A percentile compares a stretch with the other conserved stretches of the same genome.
Evolutionary conservation across 2,113 vertebrate genomes (phyloP).

Genomic region (Pyxicephalus adspersus): DNA sequence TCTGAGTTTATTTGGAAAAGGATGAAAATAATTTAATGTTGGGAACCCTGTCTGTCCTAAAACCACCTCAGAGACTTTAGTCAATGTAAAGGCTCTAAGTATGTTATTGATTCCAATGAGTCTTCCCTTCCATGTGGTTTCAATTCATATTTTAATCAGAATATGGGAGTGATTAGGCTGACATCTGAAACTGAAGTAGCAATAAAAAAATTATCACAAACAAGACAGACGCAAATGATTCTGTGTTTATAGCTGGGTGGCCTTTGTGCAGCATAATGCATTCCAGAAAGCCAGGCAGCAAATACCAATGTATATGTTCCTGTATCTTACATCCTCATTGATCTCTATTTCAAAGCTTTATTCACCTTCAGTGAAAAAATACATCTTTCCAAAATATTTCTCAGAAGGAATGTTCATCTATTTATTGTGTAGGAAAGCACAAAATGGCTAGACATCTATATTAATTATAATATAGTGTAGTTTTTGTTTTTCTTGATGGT

Average conservation of each 20-base stretch:
- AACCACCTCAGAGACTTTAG: constrained; percentile 35
- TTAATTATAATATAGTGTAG: too few relatives aligned
- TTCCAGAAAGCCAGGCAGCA: constrained; percentile 68
- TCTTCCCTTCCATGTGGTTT: constrained; percentile 83
- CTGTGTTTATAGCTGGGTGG: constrained; percentile 86
- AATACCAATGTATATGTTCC: not conserved
- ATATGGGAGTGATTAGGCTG: constrained; percentile 90
- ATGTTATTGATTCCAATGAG: constrained; percentile 60
- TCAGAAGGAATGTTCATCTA: too few relatives aligned
- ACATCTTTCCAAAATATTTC: too few relatives aligned
- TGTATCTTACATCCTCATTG: not conserved
- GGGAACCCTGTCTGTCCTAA: constrained; percentile 28
- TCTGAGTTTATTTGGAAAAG: constrained; percentile 39
- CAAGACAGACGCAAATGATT: constrained; percentile 92
- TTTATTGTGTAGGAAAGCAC: too few relatives aligned
- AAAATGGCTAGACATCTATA: too few relatives aligned
- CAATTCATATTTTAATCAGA: constrained; percentile 84
- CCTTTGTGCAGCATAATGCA: constrained; percentile 71
- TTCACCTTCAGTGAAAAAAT: too few relatives aligned
- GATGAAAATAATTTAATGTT: constrained; percentile 17
- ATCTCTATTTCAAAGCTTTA: not conserved
- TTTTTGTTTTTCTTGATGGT: too few relatives aligned
- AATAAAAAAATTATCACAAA: constrained; percentile 88
- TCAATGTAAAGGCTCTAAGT: constrained; percentile 59
- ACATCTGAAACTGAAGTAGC: constrained; percentile 87